Base-by-base conservation (phyloP, 2,113 vertebrate genomes). In the Myocastor coypus region DNA sequence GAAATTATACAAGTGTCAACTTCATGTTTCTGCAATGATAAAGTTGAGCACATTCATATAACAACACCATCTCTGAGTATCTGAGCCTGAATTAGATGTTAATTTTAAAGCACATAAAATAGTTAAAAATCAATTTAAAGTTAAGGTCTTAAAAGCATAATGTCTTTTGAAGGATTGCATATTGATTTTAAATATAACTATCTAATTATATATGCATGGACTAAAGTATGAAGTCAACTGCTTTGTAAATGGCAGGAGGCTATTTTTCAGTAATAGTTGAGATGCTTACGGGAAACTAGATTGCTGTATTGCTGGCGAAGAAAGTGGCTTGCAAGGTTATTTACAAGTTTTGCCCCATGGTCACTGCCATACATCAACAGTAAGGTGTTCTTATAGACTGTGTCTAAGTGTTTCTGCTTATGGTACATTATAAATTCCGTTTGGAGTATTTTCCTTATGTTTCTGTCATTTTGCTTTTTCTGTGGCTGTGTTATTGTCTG, bases 111-210 rank as follows among this genome's bases (percentile, higher is more conserved):
- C 98, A 98, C 98, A 98, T 98, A 99, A 99, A 98, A 98, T 98
- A 98, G 98, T 98, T 99, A 98, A 98, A 98, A 98, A 99, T 99
- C 98, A 98, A 99, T 99, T 98, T 98, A 98, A 99, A 99, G 97
- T 98, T 99, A 98, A 98, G 98, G 96, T 98, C 99, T 98, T 99
- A 98, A 98, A 98, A 99, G 98, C 98, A 98, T 98, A 98, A 98
- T 98, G 98, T 98, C 98, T 98, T 98, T 98, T 99, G 98, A 99
- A 98, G 98, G 98, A 99, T 98, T 99, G 97, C 97, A 95, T 99
- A 99, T 99, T 98, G 98, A 99, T 99, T 99, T 99, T 98, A 98
- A 98, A 99, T 99, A 98, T 98, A 99, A 98, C 98, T 98, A 98
- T 98, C 98, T 98, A 98, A 99, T 99, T 98, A 98, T 98, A 98